phyloP scores from a whole-genome alignment of 2,113 vertebrate genomes.

The Ochotona princeps region DNA sequence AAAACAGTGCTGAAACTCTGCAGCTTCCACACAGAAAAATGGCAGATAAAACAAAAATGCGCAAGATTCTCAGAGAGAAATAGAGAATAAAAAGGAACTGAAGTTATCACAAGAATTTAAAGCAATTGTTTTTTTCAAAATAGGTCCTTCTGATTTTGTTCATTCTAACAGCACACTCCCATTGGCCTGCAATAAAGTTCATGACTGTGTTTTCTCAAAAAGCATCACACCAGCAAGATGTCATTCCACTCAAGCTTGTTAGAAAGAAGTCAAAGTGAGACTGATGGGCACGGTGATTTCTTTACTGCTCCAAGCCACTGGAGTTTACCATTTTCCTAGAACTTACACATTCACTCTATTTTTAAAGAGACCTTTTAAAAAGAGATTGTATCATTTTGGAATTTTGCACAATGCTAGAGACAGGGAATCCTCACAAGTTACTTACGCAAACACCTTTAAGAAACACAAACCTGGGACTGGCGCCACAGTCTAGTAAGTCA shows the following conservation, averaged over 20 bases:
- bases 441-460: not conserved
- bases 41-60: not conserved
- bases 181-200: not conserved
- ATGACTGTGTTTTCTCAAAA: not conserved
- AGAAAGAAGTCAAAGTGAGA: not conserved
- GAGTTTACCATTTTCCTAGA: not conserved
- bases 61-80: not conserved
- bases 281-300: not conserved
- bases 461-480: too few relatives aligned
- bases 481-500: too few relatives aligned
- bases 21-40: not conserved
- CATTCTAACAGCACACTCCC: not conserved
- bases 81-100: not conserved
- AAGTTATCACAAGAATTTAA: constrained; percentile 22
- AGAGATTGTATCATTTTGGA: constrained; percentile 34
- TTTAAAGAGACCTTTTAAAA: not conserved
- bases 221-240: not conserved
- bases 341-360: not conserved
- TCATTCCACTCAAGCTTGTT: not conserved
- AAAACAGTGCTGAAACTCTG: not conserved
- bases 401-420: not conserved
- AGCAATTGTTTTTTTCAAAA: not conserved
- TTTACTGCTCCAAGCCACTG: not conserved
- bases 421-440: not conserved
- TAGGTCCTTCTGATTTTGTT: not conserved